Conservation (phyloP, 1,140 invertebrate genomes). For the Apis florea region DNA sequence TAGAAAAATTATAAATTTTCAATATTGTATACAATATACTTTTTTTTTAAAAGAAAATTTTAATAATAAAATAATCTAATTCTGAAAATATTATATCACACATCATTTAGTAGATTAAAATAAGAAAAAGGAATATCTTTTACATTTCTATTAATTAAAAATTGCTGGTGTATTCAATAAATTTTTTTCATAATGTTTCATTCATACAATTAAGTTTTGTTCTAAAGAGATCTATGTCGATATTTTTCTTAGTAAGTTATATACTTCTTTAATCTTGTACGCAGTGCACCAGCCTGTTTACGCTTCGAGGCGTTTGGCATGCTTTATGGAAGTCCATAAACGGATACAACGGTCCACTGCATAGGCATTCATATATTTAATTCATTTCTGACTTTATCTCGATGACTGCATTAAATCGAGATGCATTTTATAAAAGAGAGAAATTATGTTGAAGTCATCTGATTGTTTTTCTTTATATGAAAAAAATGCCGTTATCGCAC, state of each 20-base stretch:
- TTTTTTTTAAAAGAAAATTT: no score
- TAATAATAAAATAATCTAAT: background rate
- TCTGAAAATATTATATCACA: background rate
- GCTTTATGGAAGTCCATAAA: slow-evolving; percentile 49
- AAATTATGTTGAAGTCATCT: slow-evolving; percentile 14
- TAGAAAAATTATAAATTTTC: no score
- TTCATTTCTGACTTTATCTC: slow-evolving; percentile 54
- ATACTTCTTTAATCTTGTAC: slow-evolving; percentile 38
- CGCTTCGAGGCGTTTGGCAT: slow-evolving; percentile 52
- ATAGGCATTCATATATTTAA: slow-evolving; percentile 56
- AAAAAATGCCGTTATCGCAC: slow-evolving; percentile 14
- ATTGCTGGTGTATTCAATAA: slow-evolving; percentile 23
- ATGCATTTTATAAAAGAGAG: slow-evolving; percentile 8
- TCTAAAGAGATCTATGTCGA: background rate
- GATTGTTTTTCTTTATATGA: background rate
- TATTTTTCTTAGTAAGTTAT: slow-evolving; percentile 4
- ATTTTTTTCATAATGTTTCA: slow-evolving; percentile 8
- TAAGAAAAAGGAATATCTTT: slow-evolving; percentile 17
- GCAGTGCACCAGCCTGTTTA: slow-evolving; percentile 37
- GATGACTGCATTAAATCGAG: slow-evolving; percentile 20
- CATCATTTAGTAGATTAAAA: slow-evolving; percentile 6
- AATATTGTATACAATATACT: no score
- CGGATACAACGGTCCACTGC: slow-evolving; percentile 61
- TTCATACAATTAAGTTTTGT: background rate
- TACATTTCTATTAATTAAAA: slow-evolving; percentile 4